Conservation (phyloP, 2,888 invertebrate genomes). For the Drosophila formosana region DNA sequence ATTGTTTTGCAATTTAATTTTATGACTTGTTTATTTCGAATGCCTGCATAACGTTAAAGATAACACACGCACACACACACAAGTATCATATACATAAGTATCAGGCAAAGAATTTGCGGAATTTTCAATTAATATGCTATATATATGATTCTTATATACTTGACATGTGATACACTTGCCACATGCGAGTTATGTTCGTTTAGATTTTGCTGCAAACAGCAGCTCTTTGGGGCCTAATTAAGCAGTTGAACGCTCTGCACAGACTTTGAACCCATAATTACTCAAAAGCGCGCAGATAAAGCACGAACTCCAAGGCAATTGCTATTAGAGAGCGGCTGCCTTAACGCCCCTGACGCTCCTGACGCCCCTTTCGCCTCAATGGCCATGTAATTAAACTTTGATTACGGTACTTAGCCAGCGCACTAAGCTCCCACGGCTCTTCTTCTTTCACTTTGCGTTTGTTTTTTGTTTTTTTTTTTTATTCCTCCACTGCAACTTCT, state of each 20-base stretch:
- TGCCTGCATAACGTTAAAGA: constrained; percentile 35
- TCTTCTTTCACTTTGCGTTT: constrained; percentile 13
- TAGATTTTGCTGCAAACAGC: neutral
- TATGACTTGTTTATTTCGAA: constrained; percentile 65
- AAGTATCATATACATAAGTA: constrained; percentile 4
- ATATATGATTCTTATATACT: constrained; percentile 1
- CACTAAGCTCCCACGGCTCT: constrained; percentile 53
- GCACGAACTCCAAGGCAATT: constrained; percentile 58
- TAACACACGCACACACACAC: constrained; percentile 17
- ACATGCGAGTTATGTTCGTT: neutral
- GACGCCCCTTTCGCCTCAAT: constrained; percentile 63
- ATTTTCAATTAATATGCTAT: constrained; percentile 33
- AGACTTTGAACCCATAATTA: constrained; percentile 68
- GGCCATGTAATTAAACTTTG: constrained; percentile 78
- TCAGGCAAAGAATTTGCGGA: constrained; percentile 6
- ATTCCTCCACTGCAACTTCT: constrained; percentile 45
- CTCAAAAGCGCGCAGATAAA: constrained; percentile 72
- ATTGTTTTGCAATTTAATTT: constrained; percentile 66
- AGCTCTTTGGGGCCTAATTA: constrained; percentile 64
- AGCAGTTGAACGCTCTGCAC: constrained; percentile 60
- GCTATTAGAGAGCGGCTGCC: constrained; percentile 33
- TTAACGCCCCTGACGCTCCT: constrained; percentile 33
- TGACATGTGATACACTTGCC: constrained; percentile 6
- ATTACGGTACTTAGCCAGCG: constrained; percentile 77
- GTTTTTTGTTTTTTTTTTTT: constrained; percentile 1